Evolutionary conservation across 2,888 invertebrate genomes (phyloP).

Genomic region (Catocala nupta): DNA sequence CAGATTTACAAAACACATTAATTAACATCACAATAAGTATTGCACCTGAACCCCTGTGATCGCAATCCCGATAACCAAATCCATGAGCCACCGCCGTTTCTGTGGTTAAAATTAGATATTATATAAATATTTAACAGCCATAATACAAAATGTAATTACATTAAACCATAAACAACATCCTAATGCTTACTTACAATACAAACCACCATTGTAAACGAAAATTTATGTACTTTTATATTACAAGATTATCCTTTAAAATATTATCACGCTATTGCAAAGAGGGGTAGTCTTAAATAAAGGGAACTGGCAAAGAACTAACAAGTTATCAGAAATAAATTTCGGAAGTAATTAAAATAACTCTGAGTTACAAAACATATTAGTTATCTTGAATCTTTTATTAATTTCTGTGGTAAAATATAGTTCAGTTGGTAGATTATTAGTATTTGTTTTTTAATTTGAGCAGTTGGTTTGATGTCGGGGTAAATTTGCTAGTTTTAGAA

Average conservation of each 20-base stretch:
- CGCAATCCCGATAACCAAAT: too few species aligned
- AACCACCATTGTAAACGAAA: background rate
- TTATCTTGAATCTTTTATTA: constrained; percentile 7
- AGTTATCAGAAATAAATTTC: constrained; percentile 45
- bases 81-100: too few species aligned
- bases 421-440: background rate
- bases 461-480: too few species aligned
- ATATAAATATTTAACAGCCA: too few species aligned
- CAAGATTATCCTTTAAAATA: constrained; percentile 3
- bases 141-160: background rate
- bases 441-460: background rate
- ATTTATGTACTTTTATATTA: constrained; percentile 1
- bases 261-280: background rate
- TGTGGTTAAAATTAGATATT: too few species aligned
- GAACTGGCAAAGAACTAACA: constrained; percentile 23
- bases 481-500: too few species aligned
- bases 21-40: too few species aligned
- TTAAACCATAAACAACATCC: constrained; percentile 2
- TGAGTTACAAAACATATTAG: background rate
- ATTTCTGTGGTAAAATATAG: background rate
- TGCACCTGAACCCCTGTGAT: too few species aligned
- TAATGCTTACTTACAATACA: background rate
- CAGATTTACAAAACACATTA: too few species aligned
- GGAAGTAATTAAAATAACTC: constrained; percentile 36
- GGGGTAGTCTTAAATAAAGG: constrained; percentile 28